Evolutionary conservation across 2,113 vertebrate genomes (phyloP).

Genomic region (Lasiurus cinereus): DNA sequence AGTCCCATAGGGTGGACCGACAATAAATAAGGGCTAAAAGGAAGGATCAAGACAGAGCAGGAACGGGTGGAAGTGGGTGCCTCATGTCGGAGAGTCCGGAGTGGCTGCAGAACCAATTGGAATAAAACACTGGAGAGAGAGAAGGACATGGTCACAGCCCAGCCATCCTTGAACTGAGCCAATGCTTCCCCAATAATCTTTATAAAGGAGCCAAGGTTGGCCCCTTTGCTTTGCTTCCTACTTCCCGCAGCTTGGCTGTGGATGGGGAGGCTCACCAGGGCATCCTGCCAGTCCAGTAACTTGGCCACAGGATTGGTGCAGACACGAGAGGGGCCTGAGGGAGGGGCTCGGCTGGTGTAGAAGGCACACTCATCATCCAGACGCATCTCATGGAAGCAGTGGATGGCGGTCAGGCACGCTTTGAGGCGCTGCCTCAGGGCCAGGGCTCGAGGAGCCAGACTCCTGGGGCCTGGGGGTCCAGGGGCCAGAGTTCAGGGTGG

Average conservation of each 20-base stretch:
- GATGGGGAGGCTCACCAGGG: constrained; percentile 76
- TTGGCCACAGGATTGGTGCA: constrained; percentile 83
- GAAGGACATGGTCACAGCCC: constrained; percentile 22
- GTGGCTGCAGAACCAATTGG: constrained; percentile 67
- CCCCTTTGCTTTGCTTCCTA: neutral
- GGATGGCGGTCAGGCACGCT: constrained; percentile 74
- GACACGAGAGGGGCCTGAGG: constrained; percentile 44
- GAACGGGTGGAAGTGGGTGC: neutral
- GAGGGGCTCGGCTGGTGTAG: constrained; percentile 78
- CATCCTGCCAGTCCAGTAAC: constrained; percentile 80
- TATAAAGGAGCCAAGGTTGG: neutral
- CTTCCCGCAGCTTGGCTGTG: neutral
- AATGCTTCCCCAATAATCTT: neutral
- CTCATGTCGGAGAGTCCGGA: constrained; percentile 64
- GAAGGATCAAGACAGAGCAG: neutral
- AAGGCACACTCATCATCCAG: constrained; percentile 87
- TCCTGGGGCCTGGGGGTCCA: constrained; percentile 65
- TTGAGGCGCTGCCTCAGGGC: constrained; percentile 81
- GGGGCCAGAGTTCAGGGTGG: neutral
- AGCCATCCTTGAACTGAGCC: neutral
- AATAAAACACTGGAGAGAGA: constrained; percentile 79
- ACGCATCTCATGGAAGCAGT: constrained; percentile 78
- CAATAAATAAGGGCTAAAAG: constrained; percentile 77
- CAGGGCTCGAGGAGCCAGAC: constrained; percentile 67
- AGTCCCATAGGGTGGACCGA: neutral